Evolutionary conservation across 2,888 invertebrate species (phyloP).

Genomic region (Chrysina gloriosa): DNA sequence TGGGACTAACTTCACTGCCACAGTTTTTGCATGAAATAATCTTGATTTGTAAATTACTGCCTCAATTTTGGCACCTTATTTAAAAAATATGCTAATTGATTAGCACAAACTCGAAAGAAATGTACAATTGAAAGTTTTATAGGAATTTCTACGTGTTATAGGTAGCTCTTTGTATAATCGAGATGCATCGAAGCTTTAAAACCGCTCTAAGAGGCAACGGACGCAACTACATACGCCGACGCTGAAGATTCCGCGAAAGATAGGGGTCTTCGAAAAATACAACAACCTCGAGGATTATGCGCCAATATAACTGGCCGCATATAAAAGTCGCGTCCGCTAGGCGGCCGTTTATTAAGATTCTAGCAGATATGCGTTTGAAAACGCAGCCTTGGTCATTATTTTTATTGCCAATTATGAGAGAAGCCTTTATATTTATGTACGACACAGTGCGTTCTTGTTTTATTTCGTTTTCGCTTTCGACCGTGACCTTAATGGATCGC

Average conservation of each 20-base stretch:
- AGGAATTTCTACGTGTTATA: no score
- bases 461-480: neutral
- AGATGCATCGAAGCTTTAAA: no score
- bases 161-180: no score
- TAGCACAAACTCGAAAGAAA: no score
- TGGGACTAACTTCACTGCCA: no score
- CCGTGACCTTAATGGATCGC: constrained; percentile 16
- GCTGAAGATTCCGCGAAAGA: neutral
- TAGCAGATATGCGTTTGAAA: constrained; percentile 23
- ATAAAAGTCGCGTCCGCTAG: neutral
- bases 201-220: no score
- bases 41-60: no score
- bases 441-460: constrained; percentile 2
- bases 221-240: neutral
- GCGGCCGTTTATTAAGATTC: constrained; percentile 25
- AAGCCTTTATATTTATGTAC: constrained; percentile 13
- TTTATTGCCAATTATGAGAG: constrained; percentile 32
- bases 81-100: no score
- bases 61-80: no score
- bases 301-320: neutral
- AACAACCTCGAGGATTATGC: neutral
- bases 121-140: no score
- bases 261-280: neutral
- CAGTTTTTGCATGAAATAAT: no score
- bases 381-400: constrained; percentile 26